Conservation (phyloP, 2,113 vertebrate species). For the Anseranas semipalmata region DNA sequence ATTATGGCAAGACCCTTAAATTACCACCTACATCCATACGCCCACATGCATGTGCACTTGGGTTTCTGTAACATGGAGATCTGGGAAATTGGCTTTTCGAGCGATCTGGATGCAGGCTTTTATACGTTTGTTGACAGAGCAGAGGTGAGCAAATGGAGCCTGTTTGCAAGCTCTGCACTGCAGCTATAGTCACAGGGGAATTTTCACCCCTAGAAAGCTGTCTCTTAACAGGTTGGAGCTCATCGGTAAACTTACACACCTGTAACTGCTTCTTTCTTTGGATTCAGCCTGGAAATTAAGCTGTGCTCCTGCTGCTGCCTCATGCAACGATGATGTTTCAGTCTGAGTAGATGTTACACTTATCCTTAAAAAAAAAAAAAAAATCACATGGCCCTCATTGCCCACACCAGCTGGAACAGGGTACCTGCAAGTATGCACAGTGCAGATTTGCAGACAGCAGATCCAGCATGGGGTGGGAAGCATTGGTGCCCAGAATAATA, state of each 20-base stretch:
- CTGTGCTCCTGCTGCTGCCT: background rate
- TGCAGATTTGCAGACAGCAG: background rate
- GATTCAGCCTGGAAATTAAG: background rate
- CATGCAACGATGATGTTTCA: accelerated
- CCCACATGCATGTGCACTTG: constrained; percentile 28
- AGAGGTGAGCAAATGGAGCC: constrained; percentile 7
- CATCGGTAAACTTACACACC: background rate
- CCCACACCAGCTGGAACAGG: background rate
- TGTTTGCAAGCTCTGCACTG: background rate
- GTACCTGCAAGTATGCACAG: background rate
- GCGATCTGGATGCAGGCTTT: background rate
- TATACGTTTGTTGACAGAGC: background rate
- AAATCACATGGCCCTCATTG: background rate
- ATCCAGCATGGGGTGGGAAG: background rate
- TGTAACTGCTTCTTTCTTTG: background rate
- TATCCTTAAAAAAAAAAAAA: background rate
- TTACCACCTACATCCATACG: constrained; percentile 43
- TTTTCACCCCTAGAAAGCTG: background rate
- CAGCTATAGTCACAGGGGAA: background rate
- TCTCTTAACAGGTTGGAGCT: background rate
- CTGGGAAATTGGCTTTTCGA: background rate
- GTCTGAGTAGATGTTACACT: background rate
- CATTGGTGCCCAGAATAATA: background rate
- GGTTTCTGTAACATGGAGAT: background rate
- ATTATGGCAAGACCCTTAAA: constrained; percentile 60